Base-by-base conservation (phyloP, 1,140 invertebrate genomes). In the Ceratina australensis region DNA sequence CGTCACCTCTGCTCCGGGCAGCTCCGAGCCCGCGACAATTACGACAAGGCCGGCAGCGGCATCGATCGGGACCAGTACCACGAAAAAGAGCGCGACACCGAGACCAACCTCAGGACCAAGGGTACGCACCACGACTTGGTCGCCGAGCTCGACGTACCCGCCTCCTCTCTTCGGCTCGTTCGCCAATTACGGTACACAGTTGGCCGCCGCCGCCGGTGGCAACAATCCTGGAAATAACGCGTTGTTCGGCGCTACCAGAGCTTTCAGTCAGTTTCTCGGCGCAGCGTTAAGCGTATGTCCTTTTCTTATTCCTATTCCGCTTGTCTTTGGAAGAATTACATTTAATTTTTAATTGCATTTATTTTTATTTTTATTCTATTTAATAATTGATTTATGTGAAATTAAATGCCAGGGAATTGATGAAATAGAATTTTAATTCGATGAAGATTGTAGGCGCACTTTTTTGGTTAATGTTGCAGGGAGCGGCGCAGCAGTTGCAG, bases 261-360 rank as follows among this genome's bases (percentile, higher is more conserved):
- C 95, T 3, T 95, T 96, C 85, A 95, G 95, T 81, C 94, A 95
- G 87, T 96, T 96, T 87, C 92, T 96, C 85, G 95, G 95, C 86
- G 94, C 95, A 85, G 95, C 95, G 20, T 94, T 96, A 84, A 94
- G 95, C 94, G 95, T 95, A 92, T 84, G 80, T 86, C 54, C 10
- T 28, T 26, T 10, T 54, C 13, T 10, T 28, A 52, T 67, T 68
- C n/a, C 28, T 1, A 5, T 33, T 68, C 20, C 13, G 4, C 28
- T 50, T 0, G 4, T 22, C 28, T 13, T 15, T 18, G 52, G 33
- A 42, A 42, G 10, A 42, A 42, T 42, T 42, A 33, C 2, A 33
- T 33, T 33, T 3, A 33, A 33, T n/a, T n/a, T n/a, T n/a, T n/a
- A n/a, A n/a, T n/a, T n/a, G n/a, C n/a, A n/a, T n/a, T n/a, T n/a